Evolutionary conservation across 2,113 vertebrate genomes (phyloP).

Genomic region (Pelodiscus sinensis): DNA sequence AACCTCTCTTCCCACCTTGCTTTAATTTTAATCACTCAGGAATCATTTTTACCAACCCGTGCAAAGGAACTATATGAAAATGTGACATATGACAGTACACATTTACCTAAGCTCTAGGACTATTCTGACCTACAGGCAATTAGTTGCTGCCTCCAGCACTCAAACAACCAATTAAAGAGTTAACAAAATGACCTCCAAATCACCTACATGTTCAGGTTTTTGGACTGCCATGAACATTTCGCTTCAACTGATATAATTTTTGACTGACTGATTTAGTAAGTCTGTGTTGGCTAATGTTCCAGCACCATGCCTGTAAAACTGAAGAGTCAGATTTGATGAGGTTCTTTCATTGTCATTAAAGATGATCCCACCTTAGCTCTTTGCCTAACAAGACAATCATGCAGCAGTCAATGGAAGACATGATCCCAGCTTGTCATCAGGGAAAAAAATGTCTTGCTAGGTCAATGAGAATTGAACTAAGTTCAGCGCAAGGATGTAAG

Average conservation of each 20-base stretch:
- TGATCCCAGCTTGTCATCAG: slow-evolving; percentile 79
- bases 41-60: slow-evolving; percentile 80
- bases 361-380: slow-evolving; percentile 80
- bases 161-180: slow-evolving; percentile 85
- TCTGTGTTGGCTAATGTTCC: slow-evolving; percentile 75
- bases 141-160: slow-evolving; percentile 79
- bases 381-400: slow-evolving; percentile 83
- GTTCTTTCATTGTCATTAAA: slow-evolving; percentile 82
- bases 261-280: slow-evolving; percentile 84
- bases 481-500: slow-evolving; percentile 77
- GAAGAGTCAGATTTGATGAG: slow-evolving; percentile 79
- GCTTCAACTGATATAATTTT: slow-evolving; percentile 80
- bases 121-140: slow-evolving; percentile 83
- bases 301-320: slow-evolving; percentile 77
- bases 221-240: slow-evolving; percentile 79
- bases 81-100: slow-evolving; percentile 85
- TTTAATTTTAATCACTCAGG: slow-evolving; percentile 84
- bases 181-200: slow-evolving; percentile 85
- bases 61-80: slow-evolving; percentile 78
- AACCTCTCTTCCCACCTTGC: slow-evolving; percentile 80
- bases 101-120: slow-evolving; percentile 80
- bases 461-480: slow-evolving; percentile 75
- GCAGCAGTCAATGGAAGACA: slow-evolving; percentile 73
- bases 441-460: slow-evolving; percentile 72
- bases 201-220: slow-evolving; percentile 80